phyloP scores from a whole-genome alignment of 30 jellyfish, hydroid and myxozoan genomes.

The Thelohanellus kitauei region DNA sequence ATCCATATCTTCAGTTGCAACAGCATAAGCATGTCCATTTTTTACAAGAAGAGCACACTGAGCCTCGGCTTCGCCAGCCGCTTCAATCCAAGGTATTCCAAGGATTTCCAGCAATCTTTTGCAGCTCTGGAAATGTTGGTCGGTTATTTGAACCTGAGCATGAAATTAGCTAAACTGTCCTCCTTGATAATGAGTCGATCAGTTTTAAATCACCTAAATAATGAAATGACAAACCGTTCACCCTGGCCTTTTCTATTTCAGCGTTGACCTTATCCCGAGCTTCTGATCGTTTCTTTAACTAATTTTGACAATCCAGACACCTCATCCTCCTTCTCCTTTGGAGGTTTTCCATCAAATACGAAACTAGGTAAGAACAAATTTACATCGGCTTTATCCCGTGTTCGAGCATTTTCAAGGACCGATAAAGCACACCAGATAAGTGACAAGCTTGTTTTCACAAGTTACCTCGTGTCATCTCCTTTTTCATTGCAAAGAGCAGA shows the following conservation, averaged over 20 bases:
- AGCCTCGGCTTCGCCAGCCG: not conserved
- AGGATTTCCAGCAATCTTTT: not conserved
- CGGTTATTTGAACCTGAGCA: not conserved
- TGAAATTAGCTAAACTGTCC: not conserved
- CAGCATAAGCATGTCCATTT: not conserved
- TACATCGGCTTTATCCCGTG: not conserved
- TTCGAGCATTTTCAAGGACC: not conserved
- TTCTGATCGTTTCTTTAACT: not conserved
- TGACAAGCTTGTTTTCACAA: not conserved
- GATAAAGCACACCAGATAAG: not conserved
- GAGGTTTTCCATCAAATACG: not conserved
- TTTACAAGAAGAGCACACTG: not conserved
- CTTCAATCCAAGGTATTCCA: not conserved
- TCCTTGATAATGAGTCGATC: too few species aligned
- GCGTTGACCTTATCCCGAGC: not conserved
- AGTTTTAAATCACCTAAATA: not conserved
- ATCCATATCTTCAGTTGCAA: conserved; percentile 1
- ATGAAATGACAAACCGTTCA: not conserved
- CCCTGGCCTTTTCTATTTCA: not conserved
- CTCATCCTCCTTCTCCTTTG: not conserved
- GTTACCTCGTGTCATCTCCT: not conserved
- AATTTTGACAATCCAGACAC: not conserved
- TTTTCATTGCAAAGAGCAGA: not conserved
- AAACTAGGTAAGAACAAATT: not conserved
- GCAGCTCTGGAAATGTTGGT: not conserved